Base-by-base conservation (phyloP, 2,888 invertebrate species). In the Tuberolachnus salignus region DNA sequence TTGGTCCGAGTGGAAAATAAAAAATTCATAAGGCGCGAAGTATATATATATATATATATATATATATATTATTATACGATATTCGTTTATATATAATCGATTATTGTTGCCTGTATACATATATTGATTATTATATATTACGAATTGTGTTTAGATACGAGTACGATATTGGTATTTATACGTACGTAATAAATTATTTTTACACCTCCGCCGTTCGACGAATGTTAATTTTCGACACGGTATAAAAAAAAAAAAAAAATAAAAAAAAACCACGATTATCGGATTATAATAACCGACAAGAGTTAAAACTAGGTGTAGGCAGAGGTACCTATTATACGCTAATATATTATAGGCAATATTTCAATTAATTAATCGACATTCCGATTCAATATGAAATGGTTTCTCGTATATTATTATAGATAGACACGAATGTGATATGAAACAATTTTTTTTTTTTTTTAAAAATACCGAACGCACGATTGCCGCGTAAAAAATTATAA, bases 21-120 rank as follows among this genome's bases (percentile, higher is more conserved):
- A 66, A 49, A 66, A 34, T 49, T 66, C 34, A 34, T 23, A 23
- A 66, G 66, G 66, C 49, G 66, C 49, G 49, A 66, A 66, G 34
- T 34, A 34, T n/a, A n/a, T n/a, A n/a, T n/a, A n/a, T n/a, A n/a
- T n/a, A n/a, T n/a, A n/a, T n/a, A n/a, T n/a, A n/a, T n/a, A n/a
- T n/a, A n/a, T n/a, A n/a, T n/a, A n/a, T 34, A 34, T 34, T 34
- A 34, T 34, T 4, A 34, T 34, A 63, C 42, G 19, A 3, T 61
- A 9, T 63, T 23, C 49, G 66, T 26, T 16, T 16, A n/a, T 23
- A 66, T 16, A n/a, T 23, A 66, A 66, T 66, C 49, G 66, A 49
- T 66, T 66, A 49, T 66, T 49, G 23, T 66, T 42, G n/a, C 42
- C 42, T 34, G 34, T 34, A 34, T 6, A 3, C 34, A 6, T 34